Base-by-base conservation (phyloP, 92 coral and sea anemone species). In the Phenganax subtilis region DNA sequence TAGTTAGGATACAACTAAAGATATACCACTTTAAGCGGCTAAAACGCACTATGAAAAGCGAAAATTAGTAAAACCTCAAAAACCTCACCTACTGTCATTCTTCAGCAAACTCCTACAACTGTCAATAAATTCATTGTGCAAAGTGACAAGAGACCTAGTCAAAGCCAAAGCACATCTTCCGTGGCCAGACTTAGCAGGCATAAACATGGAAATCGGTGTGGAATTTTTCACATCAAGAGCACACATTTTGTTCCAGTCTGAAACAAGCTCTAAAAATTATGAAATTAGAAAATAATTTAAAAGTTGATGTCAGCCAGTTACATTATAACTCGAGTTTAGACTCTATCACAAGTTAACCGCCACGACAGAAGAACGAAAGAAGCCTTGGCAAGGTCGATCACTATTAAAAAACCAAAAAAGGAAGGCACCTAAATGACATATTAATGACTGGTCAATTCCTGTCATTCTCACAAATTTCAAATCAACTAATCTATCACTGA, bases 191-290 rank as follows among this genome's bases (percentile, higher is more conserved):
- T 85, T 82, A 31, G 91, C 78, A 10, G 91, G 93, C 2, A 92
- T 87, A 28, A 90, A 81, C 97, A 92, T 90, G 10, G 97, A 87
- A 11, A 92, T 81, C 25, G 91, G 87, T 14, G 90, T 81, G 64
- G 75, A 76, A 69, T 82, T 75, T 54, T 78, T 84, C 81, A 90
- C 87, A 58, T 85, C 54, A 31, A 72, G 15, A 55, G 79, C 81
- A 51, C 86, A 88, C 51, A 88, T 69, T 52, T 91, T 91, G 16
- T 85, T 82, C 8, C 92, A 87, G 6, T 90, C 78, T 62, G 87
- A 85, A 52, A 88, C 84, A 37, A 90, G 92, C 61, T 96, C 97
- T 82, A 81, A 61, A 30, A 62, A 75, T 3, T 0, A 54, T 54
- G 28, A 51, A 56, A 9, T 20, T 11, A 17, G 3, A 72, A 25